Conservation (phyloP, 2,113 vertebrate genomes). For the Marcusenius ussheri region DNA sequence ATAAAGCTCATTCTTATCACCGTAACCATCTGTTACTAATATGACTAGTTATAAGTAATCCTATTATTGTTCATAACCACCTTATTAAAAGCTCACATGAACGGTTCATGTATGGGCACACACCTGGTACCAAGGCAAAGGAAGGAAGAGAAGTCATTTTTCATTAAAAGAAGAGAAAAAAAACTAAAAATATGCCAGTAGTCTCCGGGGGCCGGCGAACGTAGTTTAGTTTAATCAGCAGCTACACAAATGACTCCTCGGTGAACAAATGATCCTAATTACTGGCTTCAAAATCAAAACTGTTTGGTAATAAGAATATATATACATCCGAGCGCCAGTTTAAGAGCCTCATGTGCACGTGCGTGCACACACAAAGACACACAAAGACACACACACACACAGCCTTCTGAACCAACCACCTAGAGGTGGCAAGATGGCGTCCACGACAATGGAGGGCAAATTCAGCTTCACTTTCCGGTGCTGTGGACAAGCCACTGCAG, state of each 20-base stretch:
- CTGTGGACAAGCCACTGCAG: constrained; percentile 5
- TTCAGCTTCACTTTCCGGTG: background rate
- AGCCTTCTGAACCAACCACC: constrained; percentile 6
- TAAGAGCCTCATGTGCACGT: background rate
- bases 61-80: background rate
- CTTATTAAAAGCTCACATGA: background rate
- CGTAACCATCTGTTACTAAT: background rate
- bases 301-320: background rate
- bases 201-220: background rate
- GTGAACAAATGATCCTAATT: constrained; percentile 12
- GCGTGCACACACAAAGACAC: background rate
- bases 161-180: background rate
- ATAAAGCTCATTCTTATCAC: background rate
- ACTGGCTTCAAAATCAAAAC: constrained; percentile 14
- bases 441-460: background rate
- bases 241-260: background rate
- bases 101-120: background rate
- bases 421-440: background rate
- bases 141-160: constrained; percentile 7
- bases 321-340: background rate
- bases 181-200: background rate
- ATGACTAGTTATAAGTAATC: background rate
- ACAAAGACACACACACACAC: constrained; percentile 7
- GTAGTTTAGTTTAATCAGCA: constrained; percentile 11
- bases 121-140: background rate